phyloP scores from a whole-genome alignment of 2,888 invertebrate species.

The Scaptomyza polygonia region DNA sequence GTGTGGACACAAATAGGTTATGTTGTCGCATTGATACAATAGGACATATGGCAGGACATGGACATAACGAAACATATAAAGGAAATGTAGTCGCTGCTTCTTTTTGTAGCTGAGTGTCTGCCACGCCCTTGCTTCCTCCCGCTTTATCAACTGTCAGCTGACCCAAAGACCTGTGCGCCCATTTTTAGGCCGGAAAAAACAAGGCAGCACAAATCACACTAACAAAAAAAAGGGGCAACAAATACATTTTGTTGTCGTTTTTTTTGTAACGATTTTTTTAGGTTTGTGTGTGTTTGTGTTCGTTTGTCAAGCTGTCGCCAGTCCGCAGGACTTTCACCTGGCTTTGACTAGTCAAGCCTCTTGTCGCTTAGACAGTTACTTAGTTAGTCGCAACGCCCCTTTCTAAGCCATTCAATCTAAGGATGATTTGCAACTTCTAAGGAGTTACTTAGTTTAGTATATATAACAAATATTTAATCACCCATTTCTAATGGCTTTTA shows the following conservation, averaged over 20 bases:
- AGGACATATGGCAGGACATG: conserved; percentile 70
- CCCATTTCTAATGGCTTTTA: too few species aligned
- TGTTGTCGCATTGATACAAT: conserved; percentile 57
- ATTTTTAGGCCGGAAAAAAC: conserved; percentile 51
- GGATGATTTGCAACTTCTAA: too few species aligned
- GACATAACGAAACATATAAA: conserved; percentile 47
- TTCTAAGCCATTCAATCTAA: neutral
- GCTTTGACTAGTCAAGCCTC: conserved; percentile 32
- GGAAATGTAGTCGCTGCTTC: conserved; percentile 28
- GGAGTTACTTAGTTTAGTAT: too few species aligned
- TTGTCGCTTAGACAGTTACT: conserved; percentile 43
- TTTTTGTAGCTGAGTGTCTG: conserved; percentile 18
- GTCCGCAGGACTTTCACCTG: conserved; percentile 37
- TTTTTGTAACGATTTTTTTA: conserved; percentile 3
- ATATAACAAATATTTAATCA: too few species aligned
- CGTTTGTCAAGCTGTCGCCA: conserved; percentile 53
- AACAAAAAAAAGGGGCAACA: conserved; percentile 52
- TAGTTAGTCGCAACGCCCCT: conserved; percentile 23
- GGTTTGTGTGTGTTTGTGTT: conserved; percentile 22
- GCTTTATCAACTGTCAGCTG: conserved; percentile 27
- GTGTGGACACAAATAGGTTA: conserved; percentile 29
- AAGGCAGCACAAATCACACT: conserved; percentile 72
- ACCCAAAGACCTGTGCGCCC: conserved; percentile 61
- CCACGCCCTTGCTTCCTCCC: neutral
- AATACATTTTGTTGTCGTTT: conserved; percentile 3